Base-by-base conservation (phyloP, 2,113 vertebrate species). In the Apteryx owenii region DNA sequence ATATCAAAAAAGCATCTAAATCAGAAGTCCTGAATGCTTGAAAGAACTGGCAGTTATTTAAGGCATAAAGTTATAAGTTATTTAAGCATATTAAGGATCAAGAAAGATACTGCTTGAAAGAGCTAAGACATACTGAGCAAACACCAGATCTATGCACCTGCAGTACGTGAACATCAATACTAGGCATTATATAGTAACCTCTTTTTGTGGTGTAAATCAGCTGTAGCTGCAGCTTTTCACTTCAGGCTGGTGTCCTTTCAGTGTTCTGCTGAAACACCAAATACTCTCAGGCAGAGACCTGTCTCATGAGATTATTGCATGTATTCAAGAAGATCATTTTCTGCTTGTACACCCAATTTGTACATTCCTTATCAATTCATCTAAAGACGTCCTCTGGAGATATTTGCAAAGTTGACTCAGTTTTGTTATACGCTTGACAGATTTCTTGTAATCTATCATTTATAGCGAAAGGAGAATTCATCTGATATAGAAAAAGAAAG, bases 401-500 rank as follows among this genome's bases (percentile, higher is more conserved):
- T 88, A 83, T 93, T 95, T 95, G 89, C 20, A 88, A 78, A 86
- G 40, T 85, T 97, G 46, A 81, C 69, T 96, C 50, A 48, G 44
- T 88, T 73, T 13, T 75, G 42, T 65, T 92, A 44, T 85, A 53
- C 72, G 87, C 94, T 93, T 95, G 76, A 94, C 80, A 93, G 38
- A 86, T 84, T 90, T 96, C 13, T 87, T 84, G 14, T 81, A 84
- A 90, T 75, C 25, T 78, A 53, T 91, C 46, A n/a, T 81, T 96
- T 72, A 78, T 72, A 93, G 25, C 50, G 28, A 46, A 75, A 96
- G 61, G 51, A 82, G 64, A 66, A 82, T 83, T 94, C 46, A 81
- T 93, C 29, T 85, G 65, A 69, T 78, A 56, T 78, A 56, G 75
- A 68, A 95, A 17, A 92, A 93, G 85, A 88, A 44, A 60, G 54